These are phyloP conservation scores for Odontophorus gujanensis DNA, from an alignment of 2,113 vertebrate species.

Conservation along the genomic window DNA sequence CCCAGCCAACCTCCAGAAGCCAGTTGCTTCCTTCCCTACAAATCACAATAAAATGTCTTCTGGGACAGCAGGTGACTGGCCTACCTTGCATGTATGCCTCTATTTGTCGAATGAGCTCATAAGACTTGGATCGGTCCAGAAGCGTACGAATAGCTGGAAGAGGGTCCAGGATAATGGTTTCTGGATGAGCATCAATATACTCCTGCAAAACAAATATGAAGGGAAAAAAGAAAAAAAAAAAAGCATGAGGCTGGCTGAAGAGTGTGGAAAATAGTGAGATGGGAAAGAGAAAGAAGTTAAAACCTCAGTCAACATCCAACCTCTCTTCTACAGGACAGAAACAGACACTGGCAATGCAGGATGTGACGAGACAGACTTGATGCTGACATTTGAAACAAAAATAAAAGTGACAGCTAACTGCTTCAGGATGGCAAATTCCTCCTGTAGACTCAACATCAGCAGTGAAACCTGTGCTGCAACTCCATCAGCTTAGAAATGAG, in stretches of 20 bases:
- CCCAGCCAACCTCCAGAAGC: neutral
- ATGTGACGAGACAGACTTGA: neutral
- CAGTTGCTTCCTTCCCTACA: neutral
- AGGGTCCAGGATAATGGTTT: conserved; percentile 97
- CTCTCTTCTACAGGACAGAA: neutral
- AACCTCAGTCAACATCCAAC: neutral
- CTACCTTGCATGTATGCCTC: conserved; percentile 96
- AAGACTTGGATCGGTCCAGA: conserved; percentile 97
- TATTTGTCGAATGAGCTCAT: conserved; percentile 94
- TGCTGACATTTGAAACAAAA: neutral
- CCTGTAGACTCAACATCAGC: neutral
- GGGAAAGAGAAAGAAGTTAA: neutral
- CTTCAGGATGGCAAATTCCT: neutral
- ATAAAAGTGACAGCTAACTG: neutral
- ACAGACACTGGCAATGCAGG: fast-evolving
- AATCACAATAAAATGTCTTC: neutral
- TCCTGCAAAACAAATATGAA: conserved; percentile 81
- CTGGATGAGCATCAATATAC: conserved; percentile 95
- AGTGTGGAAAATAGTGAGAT: neutral
- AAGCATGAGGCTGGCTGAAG: neutral
- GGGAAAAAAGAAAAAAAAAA: neutral
- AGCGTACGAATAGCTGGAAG: conserved; percentile 96
- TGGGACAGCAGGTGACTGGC: neutral
- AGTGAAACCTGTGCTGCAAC: neutral
- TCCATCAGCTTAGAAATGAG: neutral